Conservation (phyloP, 2,797 vertebrate genomes). For the Acipenser oxyrinchus region DNA sequence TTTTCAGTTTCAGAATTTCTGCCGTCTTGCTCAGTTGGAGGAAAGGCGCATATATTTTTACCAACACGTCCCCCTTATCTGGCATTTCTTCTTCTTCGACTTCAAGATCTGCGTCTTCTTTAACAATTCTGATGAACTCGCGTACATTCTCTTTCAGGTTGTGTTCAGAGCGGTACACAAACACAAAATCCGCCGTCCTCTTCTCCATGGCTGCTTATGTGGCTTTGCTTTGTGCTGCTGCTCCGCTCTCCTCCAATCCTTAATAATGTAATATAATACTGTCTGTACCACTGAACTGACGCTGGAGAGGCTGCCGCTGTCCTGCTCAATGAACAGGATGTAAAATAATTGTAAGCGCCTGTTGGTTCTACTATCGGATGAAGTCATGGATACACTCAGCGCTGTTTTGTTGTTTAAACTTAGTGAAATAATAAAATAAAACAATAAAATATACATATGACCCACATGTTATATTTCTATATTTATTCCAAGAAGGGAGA, state of each 20-base stretch:
- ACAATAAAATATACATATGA: too few relatives aligned
- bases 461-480: too few relatives aligned
- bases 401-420: too few relatives aligned
- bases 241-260: background rate
- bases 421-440: too few relatives aligned
- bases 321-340: too few relatives aligned
- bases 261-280: background rate
- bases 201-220: background rate
- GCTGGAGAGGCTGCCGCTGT: too few relatives aligned
- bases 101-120: background rate
- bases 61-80: background rate
- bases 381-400: too few relatives aligned
- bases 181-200: background rate
- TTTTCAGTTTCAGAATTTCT: slow-evolving; percentile 4
- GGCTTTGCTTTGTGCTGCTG: too few relatives aligned
- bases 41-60: slow-evolving; percentile 14
- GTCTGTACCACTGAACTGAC: background rate
- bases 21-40: background rate
- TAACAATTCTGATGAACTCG: background rate
- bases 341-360: too few relatives aligned
- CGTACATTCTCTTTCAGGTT: background rate
- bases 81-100: background rate
- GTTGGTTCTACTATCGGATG: too few relatives aligned
- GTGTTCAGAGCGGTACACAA: background rate
- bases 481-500: too few relatives aligned